These are phyloP conservation scores for Conus betulinus DNA, from an alignment of 1,140 invertebrate genomes.

Conservation along the genomic window DNA sequence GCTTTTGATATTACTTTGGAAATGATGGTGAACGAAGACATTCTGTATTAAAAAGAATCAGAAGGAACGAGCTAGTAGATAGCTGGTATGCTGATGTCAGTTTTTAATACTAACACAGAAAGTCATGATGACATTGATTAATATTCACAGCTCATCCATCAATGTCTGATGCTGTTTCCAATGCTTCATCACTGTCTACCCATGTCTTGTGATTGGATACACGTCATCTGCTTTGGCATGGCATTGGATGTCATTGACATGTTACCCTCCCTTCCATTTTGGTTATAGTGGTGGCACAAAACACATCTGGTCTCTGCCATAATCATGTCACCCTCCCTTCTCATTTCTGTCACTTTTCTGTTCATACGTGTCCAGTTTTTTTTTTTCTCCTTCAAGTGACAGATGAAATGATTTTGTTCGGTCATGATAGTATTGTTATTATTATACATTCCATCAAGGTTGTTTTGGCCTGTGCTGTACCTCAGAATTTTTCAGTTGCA, in stretches of 20 bases:
- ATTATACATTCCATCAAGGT: neutral
- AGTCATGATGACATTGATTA: too few relatives aligned
- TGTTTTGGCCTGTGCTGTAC: neutral
- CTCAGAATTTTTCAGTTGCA: neutral
- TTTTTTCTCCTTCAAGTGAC: neutral
- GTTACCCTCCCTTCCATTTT: neutral
- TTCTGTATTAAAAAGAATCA: too few relatives aligned
- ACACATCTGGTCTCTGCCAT: neutral
- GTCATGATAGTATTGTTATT: neutral
- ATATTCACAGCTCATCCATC: neutral
- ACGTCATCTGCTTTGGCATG: conserved; percentile 10
- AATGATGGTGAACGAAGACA: too few relatives aligned
- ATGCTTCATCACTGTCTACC: neutral
- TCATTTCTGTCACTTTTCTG: neutral
- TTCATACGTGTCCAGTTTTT: neutral
- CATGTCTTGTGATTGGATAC: neutral
- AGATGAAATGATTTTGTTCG: neutral
- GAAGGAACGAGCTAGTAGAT: too few relatives aligned
- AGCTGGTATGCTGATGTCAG: too few relatives aligned
- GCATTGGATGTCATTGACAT: neutral
- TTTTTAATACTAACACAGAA: too few relatives aligned
- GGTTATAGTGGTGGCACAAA: conserved; percentile 3
- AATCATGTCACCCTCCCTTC: neutral
- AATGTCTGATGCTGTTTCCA: neutral
- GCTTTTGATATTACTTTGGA: too few relatives aligned